Evolutionary conservation across 2,113 vertebrate genomes (phyloP), one percentile per base, ranked within the genome.

Genomic region (Indri indri): DNA sequence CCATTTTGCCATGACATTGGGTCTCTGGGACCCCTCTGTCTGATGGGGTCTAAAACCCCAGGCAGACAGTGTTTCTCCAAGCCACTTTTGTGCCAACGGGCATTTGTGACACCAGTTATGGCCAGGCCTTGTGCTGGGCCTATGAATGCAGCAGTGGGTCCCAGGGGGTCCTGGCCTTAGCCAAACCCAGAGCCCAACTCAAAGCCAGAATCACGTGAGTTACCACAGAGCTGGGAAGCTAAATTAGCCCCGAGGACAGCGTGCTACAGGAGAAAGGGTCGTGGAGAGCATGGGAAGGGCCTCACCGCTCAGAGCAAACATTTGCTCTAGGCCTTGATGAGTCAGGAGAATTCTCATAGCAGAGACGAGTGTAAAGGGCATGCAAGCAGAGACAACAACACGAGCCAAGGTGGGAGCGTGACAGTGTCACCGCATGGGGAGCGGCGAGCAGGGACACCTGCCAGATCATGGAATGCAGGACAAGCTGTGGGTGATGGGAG

Each of bases 91-190:
- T 27, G 18, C 23, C 79, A 32, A 4, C 0, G 14, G 71, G 50
- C 34, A 34, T 20, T 63, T 42, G n/a, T 32, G 47, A 65, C 32
- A n/a, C 34, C 83, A 52, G 65, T n/a, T 22, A 6, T 1, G 59
- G 59, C 65, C 57, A 84, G 45, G 27, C 30, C 20, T n/a, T 47
- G 5, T 17, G 17, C 34, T 50, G 34, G 37, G 57, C n/a, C 83
- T 27, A 8, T 0, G 7, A 54, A 27, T 0, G 9, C 27, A 16
- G 87, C 0, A 12, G 34, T 10, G 8, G 47, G n/a, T 27, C 59
- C 14, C 2, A 74, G 22, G 8, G 27, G 23, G 59, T 37, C 50
- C 30, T 3, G 13, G 47, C 40, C 17, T 70, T 47, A 13, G 54
- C 9, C 54, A 65, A 13, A 17, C 57, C 11, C 47, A 7, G 27